phyloP scores from a whole-genome alignment of 2,113 vertebrate genomes.

The Brachyhypopomus occidentalis region DNA sequence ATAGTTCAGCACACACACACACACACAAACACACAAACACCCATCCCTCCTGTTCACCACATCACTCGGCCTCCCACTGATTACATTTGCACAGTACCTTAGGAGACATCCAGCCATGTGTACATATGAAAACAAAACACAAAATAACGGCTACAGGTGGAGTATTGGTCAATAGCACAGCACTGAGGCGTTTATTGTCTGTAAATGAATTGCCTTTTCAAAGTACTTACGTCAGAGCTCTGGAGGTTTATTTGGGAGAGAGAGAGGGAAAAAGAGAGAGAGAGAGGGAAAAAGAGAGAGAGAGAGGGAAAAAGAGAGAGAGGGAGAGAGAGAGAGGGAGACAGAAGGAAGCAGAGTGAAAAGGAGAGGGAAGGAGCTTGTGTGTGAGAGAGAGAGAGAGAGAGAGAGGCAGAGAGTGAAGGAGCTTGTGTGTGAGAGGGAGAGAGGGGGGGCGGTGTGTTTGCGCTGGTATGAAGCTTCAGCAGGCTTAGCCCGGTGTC shows the following conservation, averaged over 20 bases:
- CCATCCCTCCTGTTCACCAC: neutral
- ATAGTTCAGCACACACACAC: neutral
- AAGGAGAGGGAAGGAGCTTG: neutral
- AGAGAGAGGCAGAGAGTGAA: neutral
- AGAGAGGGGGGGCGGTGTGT: constrained; percentile 51
- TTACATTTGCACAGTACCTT: neutral
- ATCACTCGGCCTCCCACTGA: neutral
- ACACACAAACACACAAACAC: neutral
- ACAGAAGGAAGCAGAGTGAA: neutral
- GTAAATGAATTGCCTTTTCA: too few relatives aligned
- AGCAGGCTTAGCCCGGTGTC: constrained; percentile 70
- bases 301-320: neutral
- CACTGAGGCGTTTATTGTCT: too few relatives aligned
- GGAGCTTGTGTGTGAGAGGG: too few relatives aligned
- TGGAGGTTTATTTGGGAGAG: too few relatives aligned
- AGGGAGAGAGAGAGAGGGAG: neutral
- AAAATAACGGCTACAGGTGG: neutral
- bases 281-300: neutral
- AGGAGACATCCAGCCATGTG: neutral
- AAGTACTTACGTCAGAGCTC: too few relatives aligned
- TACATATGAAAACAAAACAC: neutral
- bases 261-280: neutral
- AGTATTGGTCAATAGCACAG: neutral
- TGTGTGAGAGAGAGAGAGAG: neutral
- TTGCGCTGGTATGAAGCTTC: constrained; percentile 78